Conservation (phyloP, 2,888 invertebrate species). For the Calameuta pallipes region DNA sequence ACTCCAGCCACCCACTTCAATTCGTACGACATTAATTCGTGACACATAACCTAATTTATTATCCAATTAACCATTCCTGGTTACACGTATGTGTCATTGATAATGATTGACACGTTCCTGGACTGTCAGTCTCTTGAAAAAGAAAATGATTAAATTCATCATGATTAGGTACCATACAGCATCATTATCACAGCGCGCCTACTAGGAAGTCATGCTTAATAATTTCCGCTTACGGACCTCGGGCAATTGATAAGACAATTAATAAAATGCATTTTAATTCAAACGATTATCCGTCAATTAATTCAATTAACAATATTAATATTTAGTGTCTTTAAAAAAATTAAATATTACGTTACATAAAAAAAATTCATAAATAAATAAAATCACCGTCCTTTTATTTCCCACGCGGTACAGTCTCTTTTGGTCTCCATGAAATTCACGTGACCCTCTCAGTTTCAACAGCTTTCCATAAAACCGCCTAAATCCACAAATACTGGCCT, state of each 20-base stretch:
- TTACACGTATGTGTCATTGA: neutral
- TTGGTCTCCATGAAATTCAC: constrained; percentile 27
- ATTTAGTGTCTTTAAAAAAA: neutral
- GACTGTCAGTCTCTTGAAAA: neutral
- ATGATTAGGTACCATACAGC: neutral
- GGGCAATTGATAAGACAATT: neutral
- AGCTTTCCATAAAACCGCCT: neutral
- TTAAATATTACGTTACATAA: neutral
- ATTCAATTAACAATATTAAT: neutral
- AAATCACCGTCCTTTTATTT: constrained; percentile 21
- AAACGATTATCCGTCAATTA: neutral
- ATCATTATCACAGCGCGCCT: neutral
- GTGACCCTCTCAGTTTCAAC: constrained; percentile 11
- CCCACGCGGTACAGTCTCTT: constrained; percentile 26
- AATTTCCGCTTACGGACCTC: neutral
- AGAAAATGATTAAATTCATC: neutral
- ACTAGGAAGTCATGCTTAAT: neutral
- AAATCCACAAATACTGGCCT: constrained; percentile 2
- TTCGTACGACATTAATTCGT: neutral
- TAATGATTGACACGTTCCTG: neutral
- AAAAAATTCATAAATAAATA: too few relatives aligned
- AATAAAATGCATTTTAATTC: neutral
- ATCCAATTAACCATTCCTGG: neutral
- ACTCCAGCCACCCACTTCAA: neutral
- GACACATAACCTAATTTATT: neutral